phyloP scores from a whole-genome alignment of 2,797 vertebrate genomes.

The Dermochelys coriacea region DNA sequence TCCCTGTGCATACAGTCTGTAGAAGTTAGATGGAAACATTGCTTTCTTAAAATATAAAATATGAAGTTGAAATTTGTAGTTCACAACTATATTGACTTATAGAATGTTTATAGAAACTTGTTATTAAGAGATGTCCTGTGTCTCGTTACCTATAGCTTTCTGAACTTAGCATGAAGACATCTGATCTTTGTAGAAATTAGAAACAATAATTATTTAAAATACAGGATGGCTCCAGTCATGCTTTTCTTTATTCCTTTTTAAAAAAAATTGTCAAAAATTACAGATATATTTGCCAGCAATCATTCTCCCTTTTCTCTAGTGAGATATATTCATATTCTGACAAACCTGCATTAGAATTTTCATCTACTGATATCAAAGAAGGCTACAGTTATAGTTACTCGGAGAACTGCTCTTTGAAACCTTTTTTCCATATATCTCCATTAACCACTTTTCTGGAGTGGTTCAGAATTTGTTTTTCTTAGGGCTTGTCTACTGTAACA shows the following conservation, averaged over 20 bases:
- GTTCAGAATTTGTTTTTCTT: background rate
- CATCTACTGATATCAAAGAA: background rate
- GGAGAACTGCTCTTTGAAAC: background rate
- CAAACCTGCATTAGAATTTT: background rate
- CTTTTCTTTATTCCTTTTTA: background rate
- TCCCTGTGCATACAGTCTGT: background rate
- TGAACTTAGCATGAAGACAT: background rate
- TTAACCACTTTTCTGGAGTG: background rate
- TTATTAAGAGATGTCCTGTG: background rate
- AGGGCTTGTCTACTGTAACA: background rate
- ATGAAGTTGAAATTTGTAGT: background rate
- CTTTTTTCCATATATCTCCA: background rate
- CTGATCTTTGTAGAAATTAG: background rate
- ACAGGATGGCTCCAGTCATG: background rate
- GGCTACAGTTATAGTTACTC: background rate
- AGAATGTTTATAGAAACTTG: background rate
- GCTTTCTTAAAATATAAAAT: conserved; percentile 33
- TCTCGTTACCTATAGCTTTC: background rate
- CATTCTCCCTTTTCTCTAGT: background rate
- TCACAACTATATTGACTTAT: background rate
- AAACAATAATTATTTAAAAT: background rate
- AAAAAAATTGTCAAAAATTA: background rate
- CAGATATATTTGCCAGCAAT: background rate
- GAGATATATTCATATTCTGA: background rate
- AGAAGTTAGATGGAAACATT: background rate